These are phyloP conservation scores for Podilymbus podiceps DNA, from an alignment of 2,113 vertebrate species.

Conservation along the genomic window DNA sequence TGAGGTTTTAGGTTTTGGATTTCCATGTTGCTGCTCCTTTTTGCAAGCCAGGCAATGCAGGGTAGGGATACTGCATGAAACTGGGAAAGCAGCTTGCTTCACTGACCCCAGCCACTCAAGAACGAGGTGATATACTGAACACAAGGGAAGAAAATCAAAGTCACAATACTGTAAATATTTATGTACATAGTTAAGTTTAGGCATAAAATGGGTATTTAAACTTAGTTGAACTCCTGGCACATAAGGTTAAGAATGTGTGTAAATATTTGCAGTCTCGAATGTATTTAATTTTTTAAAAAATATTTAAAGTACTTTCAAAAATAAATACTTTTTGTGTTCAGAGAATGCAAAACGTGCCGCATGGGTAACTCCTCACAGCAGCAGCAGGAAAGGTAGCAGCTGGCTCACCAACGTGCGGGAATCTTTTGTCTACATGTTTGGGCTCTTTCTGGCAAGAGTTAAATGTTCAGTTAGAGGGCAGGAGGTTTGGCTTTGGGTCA, in stretches of 20 bases:
- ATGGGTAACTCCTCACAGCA: not conserved
- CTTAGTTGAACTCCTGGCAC: not conserved
- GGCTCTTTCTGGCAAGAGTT: not conserved
- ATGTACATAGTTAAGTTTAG: not conserved
- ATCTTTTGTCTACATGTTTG: not conserved
- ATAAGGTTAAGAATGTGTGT: not conserved
- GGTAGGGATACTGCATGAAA: not conserved
- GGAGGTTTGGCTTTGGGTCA: conserved; percentile 21
- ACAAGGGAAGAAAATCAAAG: not conserved
- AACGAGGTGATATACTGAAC: not conserved
- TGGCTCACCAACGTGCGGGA: not conserved
- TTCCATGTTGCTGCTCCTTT: not conserved
- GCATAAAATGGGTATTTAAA: not conserved
- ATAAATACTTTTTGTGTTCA: accelerated
- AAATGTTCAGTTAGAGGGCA: conserved; percentile 7
- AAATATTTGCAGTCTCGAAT: conserved; percentile 11
- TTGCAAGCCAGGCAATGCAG: not conserved
- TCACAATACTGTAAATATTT: conserved; percentile 10
- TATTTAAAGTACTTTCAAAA: not conserved
- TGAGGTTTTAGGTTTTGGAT: conserved; percentile 14
- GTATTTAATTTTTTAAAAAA: conserved; percentile 8
- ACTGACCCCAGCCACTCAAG: not conserved
- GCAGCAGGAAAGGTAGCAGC: not conserved
- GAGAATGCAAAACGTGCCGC: accelerated
- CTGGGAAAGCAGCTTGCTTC: not conserved